These are phyloP conservation scores for Andrena bucephala DNA, from an alignment of 2,888 invertebrate species.

Conservation along the genomic window DNA sequence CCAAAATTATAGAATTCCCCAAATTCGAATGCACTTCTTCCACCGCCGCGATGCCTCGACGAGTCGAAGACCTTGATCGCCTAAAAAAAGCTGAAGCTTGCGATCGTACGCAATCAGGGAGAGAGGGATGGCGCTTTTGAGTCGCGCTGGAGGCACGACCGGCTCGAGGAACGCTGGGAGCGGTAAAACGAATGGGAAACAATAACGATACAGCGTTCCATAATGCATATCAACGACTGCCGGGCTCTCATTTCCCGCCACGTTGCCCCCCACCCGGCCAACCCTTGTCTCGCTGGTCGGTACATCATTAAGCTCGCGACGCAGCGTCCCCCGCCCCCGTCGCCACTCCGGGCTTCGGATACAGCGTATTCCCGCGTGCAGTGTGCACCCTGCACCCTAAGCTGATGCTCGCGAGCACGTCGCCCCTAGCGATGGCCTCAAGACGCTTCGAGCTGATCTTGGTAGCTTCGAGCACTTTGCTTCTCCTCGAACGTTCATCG, in stretches of 20 bases:
- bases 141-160: slow-evolving; percentile 14
- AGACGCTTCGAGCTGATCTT: not conserved
- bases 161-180: slow-evolving; percentile 15
- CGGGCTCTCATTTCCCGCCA: slow-evolving; percentile 61
- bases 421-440: not conserved
- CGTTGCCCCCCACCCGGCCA: slow-evolving; percentile 41
- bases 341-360: slow-evolving; percentile 28
- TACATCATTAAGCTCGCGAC: slow-evolving; percentile 69
- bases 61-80: not conserved
- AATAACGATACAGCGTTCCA: slow-evolving; percentile 69
- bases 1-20: no score
- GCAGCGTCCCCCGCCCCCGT: slow-evolving; percentile 20
- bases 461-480: no score
- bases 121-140: slow-evolving; percentile 26
- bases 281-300: slow-evolving; percentile 61
- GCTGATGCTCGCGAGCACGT: slow-evolving; percentile 2
- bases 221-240: slow-evolving; percentile 66
- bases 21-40: not conserved
- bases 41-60: not conserved
- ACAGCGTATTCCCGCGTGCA: not conserved
- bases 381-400: slow-evolving; percentile 8
- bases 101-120: slow-evolving; percentile 12
- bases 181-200: slow-evolving; percentile 63
- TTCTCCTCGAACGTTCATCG: no score
- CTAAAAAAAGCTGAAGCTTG: not conserved